phyloP scores from a whole-genome alignment of 2,888 invertebrate genomes.

The Charanyca ferruginea region DNA sequence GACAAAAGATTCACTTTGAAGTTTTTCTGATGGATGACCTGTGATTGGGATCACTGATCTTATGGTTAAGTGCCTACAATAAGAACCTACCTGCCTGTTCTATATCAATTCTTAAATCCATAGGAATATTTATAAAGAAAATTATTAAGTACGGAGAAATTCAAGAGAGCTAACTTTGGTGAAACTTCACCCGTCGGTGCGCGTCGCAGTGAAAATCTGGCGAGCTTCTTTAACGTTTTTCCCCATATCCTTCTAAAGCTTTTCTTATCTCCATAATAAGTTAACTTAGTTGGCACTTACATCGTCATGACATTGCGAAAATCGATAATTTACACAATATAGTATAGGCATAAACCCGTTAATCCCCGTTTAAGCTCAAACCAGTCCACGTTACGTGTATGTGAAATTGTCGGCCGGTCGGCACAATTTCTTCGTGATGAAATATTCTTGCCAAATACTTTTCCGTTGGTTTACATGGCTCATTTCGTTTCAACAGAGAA shows the following conservation, averaged over 20 bases:
- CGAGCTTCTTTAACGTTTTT: conserved; percentile 38
- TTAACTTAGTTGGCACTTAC: conserved; percentile 26
- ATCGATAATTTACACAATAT: conserved; percentile 35
- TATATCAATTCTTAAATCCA: neutral
- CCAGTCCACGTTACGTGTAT: conserved; percentile 55
- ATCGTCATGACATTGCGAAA: conserved; percentile 33
- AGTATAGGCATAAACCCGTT: conserved; percentile 36
- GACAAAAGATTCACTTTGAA: conserved; percentile 20
- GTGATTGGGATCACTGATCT: neutral
- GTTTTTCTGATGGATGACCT: conserved; percentile 5
- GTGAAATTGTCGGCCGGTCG: conserved; percentile 58
- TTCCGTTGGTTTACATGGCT: conserved; percentile 67
- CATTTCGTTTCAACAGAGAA: conserved; percentile 71
- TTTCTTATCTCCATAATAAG: conserved; percentile 32
- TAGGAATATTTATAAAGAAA: conserved; percentile 8
- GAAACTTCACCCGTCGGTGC: neutral
- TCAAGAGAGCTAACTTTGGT: conserved; percentile 22
- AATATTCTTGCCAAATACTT: conserved; percentile 73
- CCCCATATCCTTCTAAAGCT: conserved; percentile 30
- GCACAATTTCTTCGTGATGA: conserved; percentile 67
- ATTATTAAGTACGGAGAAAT: conserved; percentile 24
- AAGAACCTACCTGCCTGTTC: neutral
- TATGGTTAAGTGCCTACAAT: neutral
- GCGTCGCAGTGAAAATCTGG: conserved; percentile 18
- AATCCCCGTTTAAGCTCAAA: conserved; percentile 57